These are phyloP conservation scores for Spatulosminthurus flaviceps DNA, from an alignment of 2,888 invertebrate species.

Conservation along the genomic window DNA sequence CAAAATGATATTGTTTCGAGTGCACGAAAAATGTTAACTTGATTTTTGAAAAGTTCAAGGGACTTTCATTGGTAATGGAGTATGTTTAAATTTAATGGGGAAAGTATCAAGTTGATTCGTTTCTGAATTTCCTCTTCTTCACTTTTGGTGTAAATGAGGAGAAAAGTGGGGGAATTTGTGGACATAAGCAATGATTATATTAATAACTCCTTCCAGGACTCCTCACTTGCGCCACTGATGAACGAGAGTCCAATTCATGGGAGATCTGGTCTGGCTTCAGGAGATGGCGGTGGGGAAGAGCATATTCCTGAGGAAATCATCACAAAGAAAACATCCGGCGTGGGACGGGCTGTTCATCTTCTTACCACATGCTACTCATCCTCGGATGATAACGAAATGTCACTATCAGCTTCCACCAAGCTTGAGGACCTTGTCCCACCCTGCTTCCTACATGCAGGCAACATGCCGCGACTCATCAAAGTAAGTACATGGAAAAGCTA, in stretches of 20 bases:
- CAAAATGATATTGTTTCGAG: too few relatives aligned
- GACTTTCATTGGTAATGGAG: too few relatives aligned
- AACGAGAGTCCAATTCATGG: conserved; percentile 59
- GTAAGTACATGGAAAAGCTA: conserved; percentile 65
- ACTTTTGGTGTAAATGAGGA: too few relatives aligned
- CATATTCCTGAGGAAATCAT: conserved; percentile 52
- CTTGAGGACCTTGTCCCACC: conserved; percentile 72
- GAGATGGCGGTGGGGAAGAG: conserved; percentile 61
- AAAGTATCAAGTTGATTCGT: too few relatives aligned
- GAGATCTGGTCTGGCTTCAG: conserved; percentile 49
- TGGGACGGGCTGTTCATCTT: conserved; percentile 64
- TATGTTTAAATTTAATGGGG: too few relatives aligned
- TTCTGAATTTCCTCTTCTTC: too few relatives aligned
- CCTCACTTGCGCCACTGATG: conserved; percentile 59
- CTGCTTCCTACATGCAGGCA: conserved; percentile 70
- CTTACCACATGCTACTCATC: conserved; percentile 67
- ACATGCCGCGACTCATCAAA: conserved; percentile 72
- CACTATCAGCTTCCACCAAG: conserved; percentile 66
- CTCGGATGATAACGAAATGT: conserved; percentile 66
- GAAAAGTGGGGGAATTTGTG: too few relatives aligned
- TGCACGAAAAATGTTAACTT: too few relatives aligned
- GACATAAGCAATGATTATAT: neutral
- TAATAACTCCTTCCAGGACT: conserved; percentile 57
- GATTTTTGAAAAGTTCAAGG: too few relatives aligned
- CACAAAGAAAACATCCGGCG: conserved; percentile 60